Evolutionary conservation across 2,888 invertebrate genomes (phyloP).

Genomic region (Meiosimyza platycephala): DNA sequence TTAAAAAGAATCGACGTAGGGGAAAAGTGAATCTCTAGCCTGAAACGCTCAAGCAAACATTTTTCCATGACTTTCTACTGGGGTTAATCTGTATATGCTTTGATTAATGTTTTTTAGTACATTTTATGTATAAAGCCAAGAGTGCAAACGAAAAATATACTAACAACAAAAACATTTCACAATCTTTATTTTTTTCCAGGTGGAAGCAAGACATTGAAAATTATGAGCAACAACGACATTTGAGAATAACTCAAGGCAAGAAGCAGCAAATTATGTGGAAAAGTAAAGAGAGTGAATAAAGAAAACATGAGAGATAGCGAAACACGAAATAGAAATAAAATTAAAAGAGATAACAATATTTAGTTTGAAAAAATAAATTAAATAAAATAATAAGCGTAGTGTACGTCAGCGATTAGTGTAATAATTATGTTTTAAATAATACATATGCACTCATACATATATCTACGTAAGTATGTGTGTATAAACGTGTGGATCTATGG

Average conservation of each 20-base stretch:
- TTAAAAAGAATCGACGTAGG: too few relatives aligned
- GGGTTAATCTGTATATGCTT: too few relatives aligned
- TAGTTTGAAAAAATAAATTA: conserved; percentile 7
- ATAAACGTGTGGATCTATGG: too few relatives aligned
- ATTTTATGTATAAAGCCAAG: too few relatives aligned
- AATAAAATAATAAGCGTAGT: not conserved
- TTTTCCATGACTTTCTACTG: too few relatives aligned
- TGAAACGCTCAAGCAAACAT: too few relatives aligned
- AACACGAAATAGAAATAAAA: conserved; percentile 4
- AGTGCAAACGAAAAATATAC: conserved; percentile 7
- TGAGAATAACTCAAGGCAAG: conserved; percentile 16
- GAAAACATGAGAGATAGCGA: conserved; percentile 2
- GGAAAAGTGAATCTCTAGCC: too few relatives aligned
- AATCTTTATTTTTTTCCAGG: conserved; percentile 43
- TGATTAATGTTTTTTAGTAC: too few relatives aligned
- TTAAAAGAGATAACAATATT: not conserved
- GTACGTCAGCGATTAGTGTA: not conserved
- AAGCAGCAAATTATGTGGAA: conserved; percentile 11
- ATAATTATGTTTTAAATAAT: not conserved
- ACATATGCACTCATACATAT: not conserved
- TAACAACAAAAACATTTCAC: conserved; percentile 9
- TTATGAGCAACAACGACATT: conserved; percentile 1
- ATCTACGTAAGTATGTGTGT: too few relatives aligned
- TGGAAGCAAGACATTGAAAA: conserved; percentile 45
- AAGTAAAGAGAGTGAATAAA: conserved; percentile 2